Evolutionary conservation across 1,140 invertebrate species (phyloP), one percentile per base, ranked within the genome.

Genomic region (Rhopalosiphum padi): DNA sequence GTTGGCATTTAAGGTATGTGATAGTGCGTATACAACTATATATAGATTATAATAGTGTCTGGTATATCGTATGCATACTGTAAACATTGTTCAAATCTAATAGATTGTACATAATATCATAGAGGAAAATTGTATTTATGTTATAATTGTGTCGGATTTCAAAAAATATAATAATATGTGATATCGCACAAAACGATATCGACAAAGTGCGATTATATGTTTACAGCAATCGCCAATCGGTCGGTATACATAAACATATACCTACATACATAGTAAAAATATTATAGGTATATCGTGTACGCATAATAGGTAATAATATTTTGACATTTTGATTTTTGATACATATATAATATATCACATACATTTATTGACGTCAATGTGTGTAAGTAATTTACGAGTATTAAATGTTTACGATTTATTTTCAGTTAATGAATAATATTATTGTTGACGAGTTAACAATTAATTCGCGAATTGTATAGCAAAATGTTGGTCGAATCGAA

Each of bases 81-180:
- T 41, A 37, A 25, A 83, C 83, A 85, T 85, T 25, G 15, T 77
- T 35, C 1, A 77, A 77, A 77, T 77, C 60, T 77, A 18, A 18
- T 77, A 68, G 60, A 77, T 77, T 77, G 15, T n/a, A n/a, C 60
- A 77, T 6, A 51, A 51, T 51, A n/a, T 77, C 30, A 77, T 6
- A 77, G 60, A 77, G 60, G 30, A n/a, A 30, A 77, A n/a, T 77
- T 51, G 15, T 51, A 51, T 51, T 77, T n/a, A 6, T 77, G 60
- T 77, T 77, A n/a, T 77, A 77, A 77, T n/a, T 77, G 60, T 77
- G 30, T 77, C 60, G 60, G 60, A 77, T 77, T 77, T 77, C 60
- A 77, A 77, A 77, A 77, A 60, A 77, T n/a, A 77, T 30, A 68
- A 77, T 30, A 68, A 60, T 60, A 77, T 77, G 30, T 77, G 60